Evolutionary conservation across 2,888 invertebrate species (phyloP).

Genomic region (Calliopum simillimum): DNA sequence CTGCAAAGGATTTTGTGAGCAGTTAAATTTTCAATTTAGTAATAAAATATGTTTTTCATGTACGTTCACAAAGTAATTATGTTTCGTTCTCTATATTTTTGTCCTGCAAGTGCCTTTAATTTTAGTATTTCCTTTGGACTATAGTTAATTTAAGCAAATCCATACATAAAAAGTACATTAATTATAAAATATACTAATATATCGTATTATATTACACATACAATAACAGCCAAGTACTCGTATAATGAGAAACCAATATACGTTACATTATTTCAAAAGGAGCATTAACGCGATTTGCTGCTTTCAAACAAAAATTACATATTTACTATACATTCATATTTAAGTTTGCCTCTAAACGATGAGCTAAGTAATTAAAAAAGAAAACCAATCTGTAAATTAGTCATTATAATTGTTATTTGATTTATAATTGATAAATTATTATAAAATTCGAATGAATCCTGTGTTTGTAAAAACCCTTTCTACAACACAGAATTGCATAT

Average conservation of each 20-base stretch:
- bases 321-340: not conserved
- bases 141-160: too few species aligned
- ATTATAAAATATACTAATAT: not conserved
- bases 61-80: too few species aligned
- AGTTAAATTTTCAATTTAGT: too few species aligned
- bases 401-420: slow-evolving; percentile 23
- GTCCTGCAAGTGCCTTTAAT: slow-evolving; percentile 15
- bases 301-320: not conserved
- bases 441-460: too few species aligned
- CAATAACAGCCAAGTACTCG: slow-evolving; percentile 3
- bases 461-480: too few species aligned
- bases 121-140: not conserved
- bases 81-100: not conserved
- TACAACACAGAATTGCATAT: too few species aligned
- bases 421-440: not conserved
- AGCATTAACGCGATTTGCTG: not conserved
- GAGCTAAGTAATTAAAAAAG: not conserved
- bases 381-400: slow-evolving; percentile 5
- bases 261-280: not conserved
- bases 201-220: not conserved
- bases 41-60: too few species aligned
- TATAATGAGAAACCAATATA: not conserved
- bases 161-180: not conserved
- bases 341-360: not conserved
- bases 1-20: too few species aligned